A percentile compares a stretch with the other conserved stretches of the same genome.
These are phyloP conservation scores for Phodopus roborovskii DNA, from an alignment of 2,113 vertebrate genomes.

Conservation along the genomic window DNA sequence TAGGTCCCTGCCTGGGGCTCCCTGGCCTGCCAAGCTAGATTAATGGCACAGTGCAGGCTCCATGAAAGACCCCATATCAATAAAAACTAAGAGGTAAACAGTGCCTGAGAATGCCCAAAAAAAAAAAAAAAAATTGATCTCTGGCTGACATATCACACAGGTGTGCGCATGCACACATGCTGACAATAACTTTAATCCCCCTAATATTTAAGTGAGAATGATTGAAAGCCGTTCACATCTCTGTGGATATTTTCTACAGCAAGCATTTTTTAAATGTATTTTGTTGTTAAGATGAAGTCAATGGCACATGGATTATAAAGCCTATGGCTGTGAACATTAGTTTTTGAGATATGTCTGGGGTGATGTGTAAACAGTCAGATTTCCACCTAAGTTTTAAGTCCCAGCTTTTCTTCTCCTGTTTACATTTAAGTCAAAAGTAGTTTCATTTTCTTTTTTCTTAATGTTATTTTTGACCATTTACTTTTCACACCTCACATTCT, in stretches of 20 bases:
- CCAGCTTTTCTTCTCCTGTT: background rate
- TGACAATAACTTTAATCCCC: constrained; percentile 14
- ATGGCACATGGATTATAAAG: background rate
- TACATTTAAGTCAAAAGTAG: constrained; percentile 24
- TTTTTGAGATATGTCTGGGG: constrained; percentile 2
- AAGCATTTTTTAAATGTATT: background rate
- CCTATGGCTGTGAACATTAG: background rate
- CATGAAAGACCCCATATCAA: background rate
- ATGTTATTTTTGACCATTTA: background rate
- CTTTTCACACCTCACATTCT: constrained; percentile 31
- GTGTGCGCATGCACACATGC: too few relatives aligned
- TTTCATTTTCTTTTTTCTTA: background rate
- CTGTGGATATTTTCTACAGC: background rate
- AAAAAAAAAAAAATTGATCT: background rate
- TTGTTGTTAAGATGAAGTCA: background rate
- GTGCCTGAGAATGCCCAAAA: background rate
- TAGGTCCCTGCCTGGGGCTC: background rate
- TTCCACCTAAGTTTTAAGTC: background rate
- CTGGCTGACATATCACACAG: background rate
- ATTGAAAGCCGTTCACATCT: background rate
- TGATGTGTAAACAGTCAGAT: background rate
- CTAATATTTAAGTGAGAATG: constrained; percentile 1
- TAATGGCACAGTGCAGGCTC: background rate
- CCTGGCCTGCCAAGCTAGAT: background rate
- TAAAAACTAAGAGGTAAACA: background rate